phyloP scores from a whole-genome alignment of 2,888 invertebrate genomes.

The Margaritifera margaritifera region DNA sequence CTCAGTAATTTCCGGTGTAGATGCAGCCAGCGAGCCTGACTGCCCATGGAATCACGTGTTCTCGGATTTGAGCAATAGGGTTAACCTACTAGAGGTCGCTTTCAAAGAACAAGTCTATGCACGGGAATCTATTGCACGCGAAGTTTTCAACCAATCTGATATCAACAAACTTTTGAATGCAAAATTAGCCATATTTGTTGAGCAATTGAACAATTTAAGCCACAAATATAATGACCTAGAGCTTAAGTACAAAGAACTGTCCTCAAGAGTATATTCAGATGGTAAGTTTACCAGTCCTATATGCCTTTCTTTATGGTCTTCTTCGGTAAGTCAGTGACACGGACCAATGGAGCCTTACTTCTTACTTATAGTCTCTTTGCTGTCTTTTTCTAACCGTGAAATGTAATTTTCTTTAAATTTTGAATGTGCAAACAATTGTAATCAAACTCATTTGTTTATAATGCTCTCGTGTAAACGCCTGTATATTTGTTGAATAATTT shows the following conservation, averaged over 20 bases:
- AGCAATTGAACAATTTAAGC: slow-evolving; percentile 46
- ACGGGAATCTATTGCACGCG: slow-evolving; percentile 53
- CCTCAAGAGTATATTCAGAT: slow-evolving; percentile 24
- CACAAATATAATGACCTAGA: slow-evolving; percentile 35
- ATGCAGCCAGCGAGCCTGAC: slow-evolving; percentile 20
- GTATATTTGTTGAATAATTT: too few relatives aligned
- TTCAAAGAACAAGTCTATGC: slow-evolving; percentile 63
- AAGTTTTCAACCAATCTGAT: slow-evolving; percentile 58
- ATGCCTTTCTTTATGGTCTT: background rate
- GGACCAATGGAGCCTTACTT: too few relatives aligned
- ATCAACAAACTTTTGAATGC: slow-evolving; percentile 44
- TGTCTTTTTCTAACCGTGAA: too few relatives aligned
- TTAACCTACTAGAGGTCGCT: slow-evolving; percentile 59
- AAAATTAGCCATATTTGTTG: slow-evolving; percentile 44
- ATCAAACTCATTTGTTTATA: too few relatives aligned
- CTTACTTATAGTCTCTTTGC: too few relatives aligned
- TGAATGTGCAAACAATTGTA: too few relatives aligned
- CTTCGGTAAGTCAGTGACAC: background rate
- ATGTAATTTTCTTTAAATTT: too few relatives aligned
- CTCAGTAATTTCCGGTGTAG: background rate
- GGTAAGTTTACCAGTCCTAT: slow-evolving; percentile 22
- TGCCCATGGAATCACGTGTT: slow-evolving; percentile 44
- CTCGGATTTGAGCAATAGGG: slow-evolving; percentile 55
- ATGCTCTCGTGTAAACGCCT: too few relatives aligned
- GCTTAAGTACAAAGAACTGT: slow-evolving; percentile 23